Evolutionary conservation across 2,113 vertebrate species (phyloP).

Genomic region (Rhineura floridana): DNA sequence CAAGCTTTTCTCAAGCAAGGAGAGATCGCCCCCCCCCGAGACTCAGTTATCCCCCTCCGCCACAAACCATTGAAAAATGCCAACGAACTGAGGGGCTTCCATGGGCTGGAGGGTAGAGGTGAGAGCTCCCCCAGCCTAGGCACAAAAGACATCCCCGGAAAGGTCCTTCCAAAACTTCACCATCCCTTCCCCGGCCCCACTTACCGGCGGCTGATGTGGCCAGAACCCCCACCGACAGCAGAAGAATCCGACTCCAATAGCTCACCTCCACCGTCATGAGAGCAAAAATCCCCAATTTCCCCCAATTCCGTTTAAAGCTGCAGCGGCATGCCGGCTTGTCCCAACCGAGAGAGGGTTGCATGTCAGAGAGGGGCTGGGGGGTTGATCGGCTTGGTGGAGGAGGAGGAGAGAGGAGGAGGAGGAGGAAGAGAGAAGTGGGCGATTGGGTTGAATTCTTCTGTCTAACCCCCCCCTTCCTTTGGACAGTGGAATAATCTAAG

Average conservation of each 20-base stretch:
- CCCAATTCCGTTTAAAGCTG: conserved; percentile 72
- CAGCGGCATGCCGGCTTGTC: conserved; percentile 81
- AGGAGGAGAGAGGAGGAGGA: conserved; percentile 31
- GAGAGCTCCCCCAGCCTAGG: neutral
- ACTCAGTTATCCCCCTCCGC: neutral
- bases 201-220: conserved; percentile 87
- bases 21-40: neutral
- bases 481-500: conserved; percentile 3
- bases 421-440: conserved; percentile 7
- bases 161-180: conserved; percentile 35
- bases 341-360: conserved; percentile 82
- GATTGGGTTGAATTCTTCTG: neutral
- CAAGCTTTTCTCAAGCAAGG: neutral
- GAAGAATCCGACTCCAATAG: conserved; percentile 88
- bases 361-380: conserved; percentile 70
- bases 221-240: conserved; percentile 90
- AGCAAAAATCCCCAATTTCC: conserved; percentile 81
- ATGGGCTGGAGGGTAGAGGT: neutral
- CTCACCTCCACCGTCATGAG: conserved; percentile 83
- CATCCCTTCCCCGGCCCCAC: conserved; percentile 67
- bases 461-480: neutral
- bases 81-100: neutral
- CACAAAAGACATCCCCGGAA: neutral
- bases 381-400: conserved; percentile 44
- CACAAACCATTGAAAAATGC: neutral